Conservation (phyloP, 2,113 vertebrate genomes). For the Mionectes macconnelli region DNA sequence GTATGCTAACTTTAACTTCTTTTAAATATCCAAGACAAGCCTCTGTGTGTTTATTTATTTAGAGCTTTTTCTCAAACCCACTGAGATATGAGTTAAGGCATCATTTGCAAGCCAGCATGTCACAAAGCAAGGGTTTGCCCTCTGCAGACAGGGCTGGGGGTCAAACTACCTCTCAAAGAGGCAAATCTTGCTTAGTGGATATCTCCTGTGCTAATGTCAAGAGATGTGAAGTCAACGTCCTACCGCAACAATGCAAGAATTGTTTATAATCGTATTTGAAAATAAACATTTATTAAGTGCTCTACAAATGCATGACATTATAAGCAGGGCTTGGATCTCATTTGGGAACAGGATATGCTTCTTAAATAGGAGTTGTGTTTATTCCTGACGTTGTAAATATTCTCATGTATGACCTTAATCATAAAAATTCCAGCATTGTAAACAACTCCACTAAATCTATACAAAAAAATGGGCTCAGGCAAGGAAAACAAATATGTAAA, state of each 20-base stretch:
- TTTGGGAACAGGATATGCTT: conserved; percentile 57
- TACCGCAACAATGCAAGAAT: background rate
- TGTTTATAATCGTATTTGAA: conserved; percentile 59
- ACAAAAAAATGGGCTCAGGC: conserved; percentile 42
- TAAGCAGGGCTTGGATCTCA: conserved; percentile 43
- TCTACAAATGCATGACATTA: conserved; percentile 47
- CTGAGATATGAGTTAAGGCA: background rate
- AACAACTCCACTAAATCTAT: conserved; percentile 56
- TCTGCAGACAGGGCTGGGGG: conserved; percentile 14
- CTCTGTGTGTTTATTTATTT: background rate
- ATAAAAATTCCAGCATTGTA: conserved; percentile 67
- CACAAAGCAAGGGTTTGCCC: conserved; percentile 7
- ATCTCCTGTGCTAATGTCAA: conserved; percentile 18
- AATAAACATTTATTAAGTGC: conserved; percentile 66
- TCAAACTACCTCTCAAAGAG: background rate
- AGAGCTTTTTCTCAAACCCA: background rate
- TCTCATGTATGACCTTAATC: conserved; percentile 59
- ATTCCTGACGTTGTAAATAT: conserved; percentile 55
- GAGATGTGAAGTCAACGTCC: background rate
- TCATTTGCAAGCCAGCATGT: background rate
- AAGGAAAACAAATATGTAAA: conserved; percentile 75
- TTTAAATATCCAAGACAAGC: background rate
- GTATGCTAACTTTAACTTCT: background rate
- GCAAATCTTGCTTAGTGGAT: background rate
- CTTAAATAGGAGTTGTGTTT: conserved; percentile 56